phyloP scores from a whole-genome alignment of 92 coral and sea anemone species.

The Zoanthus sociatus region DNA sequence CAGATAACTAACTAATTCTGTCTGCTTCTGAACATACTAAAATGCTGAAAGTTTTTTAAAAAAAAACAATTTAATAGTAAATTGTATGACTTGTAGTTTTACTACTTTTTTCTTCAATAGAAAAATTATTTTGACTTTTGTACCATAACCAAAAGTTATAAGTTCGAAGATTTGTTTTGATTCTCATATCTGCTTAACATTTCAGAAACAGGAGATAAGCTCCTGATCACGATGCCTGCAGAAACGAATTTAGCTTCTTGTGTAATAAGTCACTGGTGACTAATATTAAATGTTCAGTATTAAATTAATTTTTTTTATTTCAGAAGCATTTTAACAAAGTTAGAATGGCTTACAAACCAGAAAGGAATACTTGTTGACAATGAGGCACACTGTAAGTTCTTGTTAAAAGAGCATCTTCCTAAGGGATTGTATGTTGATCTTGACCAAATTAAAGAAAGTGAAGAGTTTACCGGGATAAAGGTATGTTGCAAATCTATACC shows the following conservation, averaged over 20 bases:
- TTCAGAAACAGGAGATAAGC: too few species aligned
- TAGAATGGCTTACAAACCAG: conserved; percentile 66
- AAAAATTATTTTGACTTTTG: too few species aligned
- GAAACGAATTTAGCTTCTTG: too few species aligned
- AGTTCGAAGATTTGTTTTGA: neutral
- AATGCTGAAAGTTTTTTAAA: too few species aligned
- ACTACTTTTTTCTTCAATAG: too few species aligned
- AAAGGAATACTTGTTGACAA: conserved; percentile 28
- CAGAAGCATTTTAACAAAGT: conserved; percentile 63
- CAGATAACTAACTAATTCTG: too few species aligned
- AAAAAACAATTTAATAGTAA: too few species aligned
- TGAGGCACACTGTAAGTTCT: conserved; percentile 60
- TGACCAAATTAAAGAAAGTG: conserved; percentile 66
- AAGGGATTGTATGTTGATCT: conserved; percentile 71
- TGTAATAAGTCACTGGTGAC: neutral
- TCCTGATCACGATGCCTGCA: too few species aligned
- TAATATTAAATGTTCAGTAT: neutral
- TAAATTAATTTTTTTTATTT: neutral
- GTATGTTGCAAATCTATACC: conserved; percentile 1
- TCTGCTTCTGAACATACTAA: too few species aligned
- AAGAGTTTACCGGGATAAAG: conserved; percentile 64
- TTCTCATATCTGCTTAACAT: too few species aligned
- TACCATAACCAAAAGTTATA: too few species aligned
- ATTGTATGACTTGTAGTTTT: too few species aligned
- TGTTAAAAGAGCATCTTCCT: conserved; percentile 72